Evolutionary conservation across 2,797 vertebrate genomes (phyloP), one percentile per base, ranked within the genome.

Genomic region (Babyrousa celebensis): DNA sequence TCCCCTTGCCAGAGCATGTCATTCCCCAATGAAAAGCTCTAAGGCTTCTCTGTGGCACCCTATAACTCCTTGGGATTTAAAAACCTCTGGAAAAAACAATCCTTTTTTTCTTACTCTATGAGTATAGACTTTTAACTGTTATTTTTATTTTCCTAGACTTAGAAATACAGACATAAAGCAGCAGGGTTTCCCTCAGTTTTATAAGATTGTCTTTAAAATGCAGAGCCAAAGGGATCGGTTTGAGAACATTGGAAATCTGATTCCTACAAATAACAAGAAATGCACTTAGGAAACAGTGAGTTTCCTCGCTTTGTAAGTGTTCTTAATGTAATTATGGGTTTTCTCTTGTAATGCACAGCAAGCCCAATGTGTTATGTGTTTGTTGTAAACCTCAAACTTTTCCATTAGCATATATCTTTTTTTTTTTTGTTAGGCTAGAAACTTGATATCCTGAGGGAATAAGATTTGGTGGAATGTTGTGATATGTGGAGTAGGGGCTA

Each of bases 181-280:
- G 95, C 89, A 95, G 78, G 85, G 60, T 77, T 93, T 82, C 65
- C 63, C 79, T 92, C 27, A 4, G 23, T 96, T 93, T 92, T 88
- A 95, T 90, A 95, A 92, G 96, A 63, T 36, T 94, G 40, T 96
- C 97, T 97, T 96, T 78, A 79, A 84, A 95, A 83, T 56, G 60
- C 60, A 93, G 75, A 92, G 52, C 91, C 67, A 63, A 67, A 85
- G 70, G 85, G 63, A 85, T 85, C 62, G 75, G 63, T 89, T 68
- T 85, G 87, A 93, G 95, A 89, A 84, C 93, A 68, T 0, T 96
- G 85, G 95, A 80, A 96, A 97, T 72, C 43, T 74, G 87, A 97
- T 75, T 96, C 94, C 65, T 91, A 85, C 29, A 91, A 95, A 93
- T 40, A 91, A 91, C 27, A 83, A 92, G 93, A 93, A 86, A 80